A percentile compares a stretch with the other conserved stretches of the same genome.
phyloP scores from a whole-genome alignment of 1,140 invertebrate species.

The Macrobrachium rosenbergii region DNA sequence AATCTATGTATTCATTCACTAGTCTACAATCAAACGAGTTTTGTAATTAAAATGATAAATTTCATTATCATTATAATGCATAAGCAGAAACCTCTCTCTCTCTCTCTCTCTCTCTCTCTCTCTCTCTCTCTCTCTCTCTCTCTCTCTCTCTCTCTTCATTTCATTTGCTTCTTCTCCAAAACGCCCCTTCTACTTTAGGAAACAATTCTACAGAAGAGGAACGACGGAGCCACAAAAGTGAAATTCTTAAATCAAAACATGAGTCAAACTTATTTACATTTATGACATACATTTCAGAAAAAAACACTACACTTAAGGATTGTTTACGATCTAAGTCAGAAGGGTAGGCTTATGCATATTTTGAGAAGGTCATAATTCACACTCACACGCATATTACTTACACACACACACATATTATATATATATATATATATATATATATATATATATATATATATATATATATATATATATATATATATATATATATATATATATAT shows the following conservation, averaged over 20 bases:
- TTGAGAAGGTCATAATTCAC: too few species aligned
- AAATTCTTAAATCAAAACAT: background rate
- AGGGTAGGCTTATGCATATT: too few species aligned
- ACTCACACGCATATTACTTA: background rate
- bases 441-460: slow-evolving; percentile 21
- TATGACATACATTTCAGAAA: background rate
- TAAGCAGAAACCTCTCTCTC: background rate
- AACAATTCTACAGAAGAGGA: too few species aligned
- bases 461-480: slow-evolving; percentile 24
- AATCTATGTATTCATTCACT: too few species aligned
- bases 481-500: slow-evolving; percentile 27
- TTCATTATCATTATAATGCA: too few species aligned
- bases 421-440: slow-evolving; percentile 24
- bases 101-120: background rate
- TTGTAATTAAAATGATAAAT: too few species aligned
- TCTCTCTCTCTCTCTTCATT: background rate
- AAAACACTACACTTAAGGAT: too few species aligned
- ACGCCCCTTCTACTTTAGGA: too few species aligned
- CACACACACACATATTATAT: slow-evolving; percentile 19
- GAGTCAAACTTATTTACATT: background rate
- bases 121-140: background rate
- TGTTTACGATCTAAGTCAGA: too few species aligned
- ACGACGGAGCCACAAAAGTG: background rate
- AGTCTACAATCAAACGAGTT: too few species aligned
- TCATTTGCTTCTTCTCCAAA: background rate